A percentile compares a stretch with the other conserved stretches of the same genome.
Evolutionary conservation across 2,888 invertebrate genomes (phyloP).

Genomic region (Protula sp.): DNA sequence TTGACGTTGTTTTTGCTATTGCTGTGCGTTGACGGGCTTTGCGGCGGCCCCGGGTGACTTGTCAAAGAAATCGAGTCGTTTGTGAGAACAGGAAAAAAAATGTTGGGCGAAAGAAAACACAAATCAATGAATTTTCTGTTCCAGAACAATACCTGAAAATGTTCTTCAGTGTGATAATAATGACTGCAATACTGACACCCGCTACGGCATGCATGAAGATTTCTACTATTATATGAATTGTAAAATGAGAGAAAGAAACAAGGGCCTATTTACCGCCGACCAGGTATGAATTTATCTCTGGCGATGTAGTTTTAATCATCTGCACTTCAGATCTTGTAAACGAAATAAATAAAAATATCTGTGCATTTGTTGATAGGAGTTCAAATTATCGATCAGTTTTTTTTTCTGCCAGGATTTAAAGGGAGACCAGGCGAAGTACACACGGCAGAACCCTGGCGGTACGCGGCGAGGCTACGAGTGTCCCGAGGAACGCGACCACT

Average conservation of each 20-base stretch:
- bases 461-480: conserved; percentile 50
- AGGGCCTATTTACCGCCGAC: conserved; percentile 48
- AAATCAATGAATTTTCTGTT: too few relatives aligned
- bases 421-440: conserved; percentile 29
- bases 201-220: conserved; percentile 51
- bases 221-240: conserved; percentile 45
- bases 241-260: conserved; percentile 38
- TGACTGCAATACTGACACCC: conserved; percentile 44
- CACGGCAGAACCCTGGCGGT: conserved; percentile 48
- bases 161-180: conserved; percentile 34
- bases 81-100: too few relatives aligned
- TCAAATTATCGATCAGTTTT: too few relatives aligned
- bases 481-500: conserved; percentile 51
- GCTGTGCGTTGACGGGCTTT: too few relatives aligned
- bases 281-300: conserved; percentile 42
- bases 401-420: conserved; percentile 22
- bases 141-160: conserved; percentile 46
- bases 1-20: too few relatives aligned
- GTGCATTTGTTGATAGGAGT: too few relatives aligned
- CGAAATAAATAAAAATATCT: too few relatives aligned
- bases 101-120: too few relatives aligned
- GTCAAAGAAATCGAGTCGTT: too few relatives aligned
- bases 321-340: too few relatives aligned
- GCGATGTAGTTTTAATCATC: too few relatives aligned
- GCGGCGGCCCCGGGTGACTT: too few relatives aligned